These are phyloP conservation scores for Otus sunia DNA, from an alignment of 2,113 vertebrate species.

Conservation along the genomic window DNA sequence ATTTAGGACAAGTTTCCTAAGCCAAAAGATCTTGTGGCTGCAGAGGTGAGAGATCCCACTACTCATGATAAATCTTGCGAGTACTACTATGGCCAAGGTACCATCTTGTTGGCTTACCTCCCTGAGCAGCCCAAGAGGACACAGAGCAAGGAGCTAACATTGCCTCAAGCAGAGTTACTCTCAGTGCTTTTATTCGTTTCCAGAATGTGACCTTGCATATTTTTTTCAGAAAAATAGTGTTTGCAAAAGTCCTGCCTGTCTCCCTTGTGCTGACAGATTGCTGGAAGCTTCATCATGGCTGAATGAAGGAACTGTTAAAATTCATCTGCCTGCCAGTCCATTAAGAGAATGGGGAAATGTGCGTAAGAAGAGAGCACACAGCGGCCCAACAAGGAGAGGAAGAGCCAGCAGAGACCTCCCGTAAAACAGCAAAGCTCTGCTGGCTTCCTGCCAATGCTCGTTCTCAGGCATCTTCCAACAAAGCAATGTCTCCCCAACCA, in stretches of 20 bases:
- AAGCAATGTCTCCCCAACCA: neutral
- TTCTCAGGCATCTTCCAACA: neutral
- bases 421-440: neutral
- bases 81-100: neutral
- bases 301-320: slow-evolving; percentile 20
- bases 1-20: neutral
- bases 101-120: neutral
- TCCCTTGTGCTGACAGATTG: slow-evolving; percentile 10
- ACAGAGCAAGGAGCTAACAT: neutral
- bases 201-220: neutral
- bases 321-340: slow-evolving; percentile 3
- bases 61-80: neutral
- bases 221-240: neutral
- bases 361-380: neutral
- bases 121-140: neutral
- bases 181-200: neutral
- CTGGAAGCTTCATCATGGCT: neutral
- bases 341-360: neutral
- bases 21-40: neutral
- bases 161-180: neutral
- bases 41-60: neutral
- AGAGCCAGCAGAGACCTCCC: neutral
- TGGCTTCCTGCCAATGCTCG: neutral
- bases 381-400: neutral
- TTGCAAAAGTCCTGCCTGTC: neutral